Conservation (phyloP, 2,888 invertebrate genomes). For the Tenthredo livida region DNA sequence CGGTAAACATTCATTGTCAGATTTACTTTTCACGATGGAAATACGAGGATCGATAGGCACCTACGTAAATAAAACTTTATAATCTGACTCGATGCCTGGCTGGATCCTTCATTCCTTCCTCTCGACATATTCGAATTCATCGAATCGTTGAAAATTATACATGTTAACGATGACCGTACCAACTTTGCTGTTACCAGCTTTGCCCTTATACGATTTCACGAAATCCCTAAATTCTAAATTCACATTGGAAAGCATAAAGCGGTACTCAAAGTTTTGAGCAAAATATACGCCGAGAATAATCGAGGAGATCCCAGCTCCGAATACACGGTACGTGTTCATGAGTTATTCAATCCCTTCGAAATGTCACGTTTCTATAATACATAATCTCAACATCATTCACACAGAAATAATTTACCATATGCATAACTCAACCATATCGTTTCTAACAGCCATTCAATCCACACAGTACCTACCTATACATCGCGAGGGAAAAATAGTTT, state of each 20-base stretch:
- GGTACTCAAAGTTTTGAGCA: slow-evolving; percentile 30
- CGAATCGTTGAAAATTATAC: slow-evolving; percentile 31
- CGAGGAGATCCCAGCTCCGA: slow-evolving; percentile 17
- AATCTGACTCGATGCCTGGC: background rate
- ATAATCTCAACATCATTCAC: slow-evolving; percentile 13
- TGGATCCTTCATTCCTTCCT: slow-evolving; percentile 5
- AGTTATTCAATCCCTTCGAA: slow-evolving; percentile 25
- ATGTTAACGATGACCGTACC: slow-evolving; percentile 9
- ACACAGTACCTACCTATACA: background rate
- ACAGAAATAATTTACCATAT: slow-evolving; percentile 13
- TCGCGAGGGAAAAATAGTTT: background rate
- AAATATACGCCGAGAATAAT: slow-evolving; percentile 39
- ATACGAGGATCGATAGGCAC: slow-evolving; percentile 14
- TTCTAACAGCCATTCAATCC: background rate
- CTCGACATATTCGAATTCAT: slow-evolving; percentile 12
- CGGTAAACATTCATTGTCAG: slow-evolving; percentile 9
- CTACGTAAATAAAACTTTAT: slow-evolving; percentile 4
- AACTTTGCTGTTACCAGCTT: slow-evolving; percentile 38
- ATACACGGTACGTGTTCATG: slow-evolving; percentile 27
- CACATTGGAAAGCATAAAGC: slow-evolving; percentile 18
- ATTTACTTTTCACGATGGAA: slow-evolving; percentile 5
- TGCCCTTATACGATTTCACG: background rate
- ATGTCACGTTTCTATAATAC: slow-evolving; percentile 26
- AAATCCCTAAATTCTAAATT: slow-evolving; percentile 10
- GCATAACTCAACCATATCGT: background rate